Percentiles rank a stretch among this genome's conserved stretches.
Evolutionary conservation across 2,888 invertebrate genomes (phyloP).

Genomic region (Ennomos quercinarius): DNA sequence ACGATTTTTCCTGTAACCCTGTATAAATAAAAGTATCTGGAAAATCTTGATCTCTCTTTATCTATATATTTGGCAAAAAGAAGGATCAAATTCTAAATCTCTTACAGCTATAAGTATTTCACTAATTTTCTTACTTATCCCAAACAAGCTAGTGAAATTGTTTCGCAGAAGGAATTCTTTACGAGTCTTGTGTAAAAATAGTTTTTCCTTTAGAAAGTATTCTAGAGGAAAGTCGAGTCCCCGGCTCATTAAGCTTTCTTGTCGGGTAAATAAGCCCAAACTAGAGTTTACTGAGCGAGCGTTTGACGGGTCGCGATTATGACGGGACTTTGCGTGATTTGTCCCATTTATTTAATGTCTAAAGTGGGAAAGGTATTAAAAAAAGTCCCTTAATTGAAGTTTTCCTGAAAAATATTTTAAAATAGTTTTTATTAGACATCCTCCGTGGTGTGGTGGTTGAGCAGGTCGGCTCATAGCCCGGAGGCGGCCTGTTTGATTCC

Average conservation of each 20-base stretch:
- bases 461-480: no score
- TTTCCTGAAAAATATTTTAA: no score
- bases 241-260: slow-evolving; percentile 38
- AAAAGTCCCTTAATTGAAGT: background rate
- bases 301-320: slow-evolving; percentile 8
- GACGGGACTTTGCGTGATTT: slow-evolving; percentile 7
- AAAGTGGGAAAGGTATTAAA: slow-evolving; percentile 1
- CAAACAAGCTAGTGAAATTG: slow-evolving; percentile 5
- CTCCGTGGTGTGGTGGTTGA: no score
- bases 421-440: background rate
- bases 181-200: slow-evolving; percentile 25
- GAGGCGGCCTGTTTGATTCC: no score
- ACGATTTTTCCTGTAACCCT: no score
- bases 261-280: slow-evolving; percentile 36
- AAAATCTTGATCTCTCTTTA: no score
- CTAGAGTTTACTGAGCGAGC: slow-evolving; percentile 1
- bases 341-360: slow-evolving; percentile 8
- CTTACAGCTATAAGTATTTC: no score
- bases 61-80: no score
- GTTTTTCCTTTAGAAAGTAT: slow-evolving; percentile 30
- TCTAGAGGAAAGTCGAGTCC: slow-evolving; percentile 24
- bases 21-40: no score
- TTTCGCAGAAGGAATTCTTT: slow-evolving; percentile 8
- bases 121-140: background rate
- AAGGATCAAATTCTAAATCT: no score